Evolutionary conservation across 2,888 invertebrate species (phyloP).

Genomic region (Bembecia ichneumoniformis): DNA sequence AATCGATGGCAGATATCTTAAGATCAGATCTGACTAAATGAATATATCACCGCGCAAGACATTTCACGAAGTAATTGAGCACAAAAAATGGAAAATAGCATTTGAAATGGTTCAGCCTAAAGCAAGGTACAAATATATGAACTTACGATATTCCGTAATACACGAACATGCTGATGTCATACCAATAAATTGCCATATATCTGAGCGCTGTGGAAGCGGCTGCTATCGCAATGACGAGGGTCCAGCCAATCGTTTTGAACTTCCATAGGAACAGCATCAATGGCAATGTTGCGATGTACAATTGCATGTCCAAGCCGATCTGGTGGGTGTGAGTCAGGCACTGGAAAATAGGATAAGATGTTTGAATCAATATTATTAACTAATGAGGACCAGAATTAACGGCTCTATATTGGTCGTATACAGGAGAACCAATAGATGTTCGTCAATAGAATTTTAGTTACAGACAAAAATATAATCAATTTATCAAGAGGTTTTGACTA

Average conservation of each 20-base stretch:
- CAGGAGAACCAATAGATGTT: too few relatives aligned
- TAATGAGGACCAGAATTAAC: too few relatives aligned
- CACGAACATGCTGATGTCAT: conserved; percentile 69
- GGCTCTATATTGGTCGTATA: too few relatives aligned
- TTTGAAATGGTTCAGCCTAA: too few relatives aligned
- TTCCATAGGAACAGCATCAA: conserved; percentile 64
- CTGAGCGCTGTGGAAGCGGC: conserved; percentile 57
- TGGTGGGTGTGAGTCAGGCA: conserved; percentile 74
- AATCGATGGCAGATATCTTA: too few relatives aligned
- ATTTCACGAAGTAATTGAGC: too few relatives aligned
- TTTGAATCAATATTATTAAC: neutral
- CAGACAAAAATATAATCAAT: too few relatives aligned
- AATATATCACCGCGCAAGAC: too few relatives aligned
- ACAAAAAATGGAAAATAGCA: too few relatives aligned
- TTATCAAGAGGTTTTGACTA: too few relatives aligned
- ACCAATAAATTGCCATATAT: conserved; percentile 55
- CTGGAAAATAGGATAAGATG: conserved; percentile 40
- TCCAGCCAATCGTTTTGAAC: conserved; percentile 41
- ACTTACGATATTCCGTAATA: conserved; percentile 72
- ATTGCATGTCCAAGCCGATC: conserved; percentile 72
- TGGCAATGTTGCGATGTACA: conserved; percentile 63
- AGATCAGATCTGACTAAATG: too few relatives aligned
- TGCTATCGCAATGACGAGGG: conserved; percentile 38
- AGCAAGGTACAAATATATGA: neutral
- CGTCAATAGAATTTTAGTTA: too few relatives aligned